Conservation (phyloP, 2,888 invertebrate species). For the Toxonevra muliebris region DNA sequence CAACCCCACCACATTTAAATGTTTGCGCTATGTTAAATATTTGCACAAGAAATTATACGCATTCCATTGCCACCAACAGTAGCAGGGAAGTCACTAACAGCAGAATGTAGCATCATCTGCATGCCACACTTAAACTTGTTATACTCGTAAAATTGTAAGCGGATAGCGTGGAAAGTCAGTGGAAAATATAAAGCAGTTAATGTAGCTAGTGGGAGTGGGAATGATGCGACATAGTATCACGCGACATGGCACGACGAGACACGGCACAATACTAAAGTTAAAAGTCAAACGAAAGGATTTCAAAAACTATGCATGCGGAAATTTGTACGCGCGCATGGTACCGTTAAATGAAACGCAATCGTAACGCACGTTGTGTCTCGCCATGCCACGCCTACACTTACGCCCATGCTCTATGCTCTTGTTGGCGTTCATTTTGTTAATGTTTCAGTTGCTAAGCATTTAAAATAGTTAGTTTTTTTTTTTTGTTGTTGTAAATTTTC, state of each 20-base stretch:
- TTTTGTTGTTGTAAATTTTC: too few species aligned
- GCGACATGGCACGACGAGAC: not conserved
- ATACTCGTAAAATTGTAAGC: too few species aligned
- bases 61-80: not conserved
- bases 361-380: not conserved
- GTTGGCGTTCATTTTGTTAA: not conserved
- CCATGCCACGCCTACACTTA: conserved; percentile 11
- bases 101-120: conserved; percentile 13
- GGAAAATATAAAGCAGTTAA: too few species aligned
- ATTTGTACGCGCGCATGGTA: conserved; percentile 21
- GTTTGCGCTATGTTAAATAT: conserved; percentile 33
- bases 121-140: not conserved
- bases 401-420: not conserved
- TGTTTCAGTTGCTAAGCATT: not conserved
- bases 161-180: too few species aligned
- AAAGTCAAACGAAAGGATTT: conserved; percentile 22
- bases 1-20: conserved; percentile 31
- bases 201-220: too few species aligned
- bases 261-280: conserved; percentile 3
- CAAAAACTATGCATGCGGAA: conserved; percentile 36
- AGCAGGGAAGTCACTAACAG: not conserved
- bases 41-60: conserved; percentile 31
- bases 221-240: too few species aligned
- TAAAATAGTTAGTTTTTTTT: too few species aligned
- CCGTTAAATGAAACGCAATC: not conserved